Conservation (phyloP, 37 sponge, comb jelly and placozoan species). For the Amphimedon queenslandica region DNA sequence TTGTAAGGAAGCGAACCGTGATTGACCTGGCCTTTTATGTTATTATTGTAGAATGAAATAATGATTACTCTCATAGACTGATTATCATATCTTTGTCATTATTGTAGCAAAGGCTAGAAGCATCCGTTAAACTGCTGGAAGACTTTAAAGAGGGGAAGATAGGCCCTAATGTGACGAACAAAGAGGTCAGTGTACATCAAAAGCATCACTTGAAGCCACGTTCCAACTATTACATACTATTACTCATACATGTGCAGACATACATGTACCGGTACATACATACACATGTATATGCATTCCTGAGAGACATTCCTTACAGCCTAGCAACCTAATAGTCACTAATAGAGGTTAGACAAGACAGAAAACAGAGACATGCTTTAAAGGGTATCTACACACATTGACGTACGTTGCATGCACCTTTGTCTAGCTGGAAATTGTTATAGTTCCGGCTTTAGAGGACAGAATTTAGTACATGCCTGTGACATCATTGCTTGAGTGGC, state of each 20-base stretch:
- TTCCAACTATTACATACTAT: background rate
- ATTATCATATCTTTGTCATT: constrained; percentile 10
- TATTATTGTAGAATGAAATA: background rate
- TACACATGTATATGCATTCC: background rate
- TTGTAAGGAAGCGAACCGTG: too few species aligned
- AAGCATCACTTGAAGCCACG: background rate
- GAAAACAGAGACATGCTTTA: too few species aligned
- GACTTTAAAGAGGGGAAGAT: constrained; percentile 50
- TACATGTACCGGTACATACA: background rate
- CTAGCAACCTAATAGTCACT: background rate
- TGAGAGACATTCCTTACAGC: too few species aligned
- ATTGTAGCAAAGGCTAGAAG: constrained; percentile 26
- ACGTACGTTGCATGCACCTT: too few species aligned
- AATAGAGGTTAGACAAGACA: too few species aligned
- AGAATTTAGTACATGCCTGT: too few species aligned
- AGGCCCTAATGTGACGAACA: constrained; percentile 31
- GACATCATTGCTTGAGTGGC: too few species aligned
- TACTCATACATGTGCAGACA: background rate
- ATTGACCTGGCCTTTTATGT: too few species aligned
- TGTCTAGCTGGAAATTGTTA: too few species aligned
- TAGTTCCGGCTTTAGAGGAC: too few species aligned
- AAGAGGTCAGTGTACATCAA: constrained; percentile 29
- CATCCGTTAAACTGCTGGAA: constrained; percentile 42
- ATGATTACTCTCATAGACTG: background rate
- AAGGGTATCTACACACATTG: too few species aligned